phyloP scores from a whole-genome alignment of 2,113 vertebrate genomes.

The Calyptomena viridis region DNA sequence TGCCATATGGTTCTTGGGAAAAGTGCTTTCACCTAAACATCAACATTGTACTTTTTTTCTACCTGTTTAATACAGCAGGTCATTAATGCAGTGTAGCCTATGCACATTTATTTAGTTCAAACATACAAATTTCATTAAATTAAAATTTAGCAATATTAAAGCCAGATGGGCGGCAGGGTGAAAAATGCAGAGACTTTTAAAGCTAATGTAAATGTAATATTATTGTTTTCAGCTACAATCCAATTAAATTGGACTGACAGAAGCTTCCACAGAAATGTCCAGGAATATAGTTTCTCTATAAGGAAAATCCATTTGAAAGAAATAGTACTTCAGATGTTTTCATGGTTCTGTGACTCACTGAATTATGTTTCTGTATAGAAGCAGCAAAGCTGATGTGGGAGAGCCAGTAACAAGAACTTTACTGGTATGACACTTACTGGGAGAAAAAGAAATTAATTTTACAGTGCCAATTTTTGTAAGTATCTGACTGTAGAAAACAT shows the following conservation, averaged over 20 bases:
- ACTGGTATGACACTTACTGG: not conserved
- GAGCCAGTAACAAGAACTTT: not conserved
- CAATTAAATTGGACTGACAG: slow-evolving; percentile 29
- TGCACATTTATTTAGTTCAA: slow-evolving; percentile 31
- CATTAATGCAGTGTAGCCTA: not conserved
- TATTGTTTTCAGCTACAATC: slow-evolving; percentile 42
- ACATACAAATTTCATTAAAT: slow-evolving; percentile 13
- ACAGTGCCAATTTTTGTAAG: not conserved
- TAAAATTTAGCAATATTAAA: slow-evolving; percentile 23
- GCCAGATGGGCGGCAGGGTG: not conserved
- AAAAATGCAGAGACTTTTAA: not conserved
- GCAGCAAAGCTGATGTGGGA: not conserved
- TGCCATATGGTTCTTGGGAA: not conserved
- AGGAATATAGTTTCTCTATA: not conserved
- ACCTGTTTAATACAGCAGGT: slow-evolving; percentile 5
- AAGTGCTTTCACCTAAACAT: slow-evolving; percentile 9
- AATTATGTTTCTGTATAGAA: not conserved
- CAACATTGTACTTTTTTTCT: not conserved
- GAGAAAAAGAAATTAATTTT: not conserved
- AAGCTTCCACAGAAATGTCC: slow-evolving; percentile 11
- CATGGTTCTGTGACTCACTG: not conserved
- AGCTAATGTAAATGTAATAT: not conserved
- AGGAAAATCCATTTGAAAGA: slow-evolving; percentile 51
- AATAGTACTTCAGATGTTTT: not conserved
- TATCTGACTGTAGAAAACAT: not conserved